phyloP scores from a whole-genome alignment of 2,797 vertebrate genomes.

The Lepus oiostolus region DNA sequence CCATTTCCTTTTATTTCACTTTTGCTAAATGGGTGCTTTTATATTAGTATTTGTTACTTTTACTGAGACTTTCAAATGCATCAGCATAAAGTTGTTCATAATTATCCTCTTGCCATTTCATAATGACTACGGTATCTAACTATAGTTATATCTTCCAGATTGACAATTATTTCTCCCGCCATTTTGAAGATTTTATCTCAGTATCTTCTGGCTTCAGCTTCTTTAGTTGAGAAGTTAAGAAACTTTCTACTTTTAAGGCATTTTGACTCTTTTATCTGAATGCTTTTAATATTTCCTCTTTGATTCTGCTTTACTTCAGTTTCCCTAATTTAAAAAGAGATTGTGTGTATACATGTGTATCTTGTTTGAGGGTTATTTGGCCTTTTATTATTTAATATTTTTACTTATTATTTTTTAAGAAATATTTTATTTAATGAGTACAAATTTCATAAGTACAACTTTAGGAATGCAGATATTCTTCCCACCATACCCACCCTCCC shows the following conservation, averaged over 20 bases:
- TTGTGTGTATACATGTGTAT: background rate
- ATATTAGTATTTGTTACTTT: background rate
- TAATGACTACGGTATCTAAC: background rate
- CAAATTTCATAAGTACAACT: no score
- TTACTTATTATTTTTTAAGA: no score
- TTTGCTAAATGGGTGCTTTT: background rate
- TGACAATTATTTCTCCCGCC: background rate
- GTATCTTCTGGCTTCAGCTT: background rate
- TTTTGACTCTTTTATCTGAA: background rate
- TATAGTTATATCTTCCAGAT: background rate
- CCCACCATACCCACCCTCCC: no score
- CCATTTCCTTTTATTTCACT: background rate
- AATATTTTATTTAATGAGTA: no score
- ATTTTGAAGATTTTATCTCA: background rate
- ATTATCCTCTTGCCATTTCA: background rate
- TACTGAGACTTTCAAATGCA: background rate
- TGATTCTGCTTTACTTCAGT: background rate
- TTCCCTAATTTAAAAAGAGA: background rate
- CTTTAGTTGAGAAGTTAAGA: background rate
- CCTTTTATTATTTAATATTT: background rate
- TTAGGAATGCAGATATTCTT: no score
- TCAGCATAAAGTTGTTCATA: background rate
- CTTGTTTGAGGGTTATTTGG: background rate
- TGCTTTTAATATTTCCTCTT: background rate
- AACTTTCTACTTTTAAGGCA: background rate